These are phyloP conservation scores for Phaetusa simplex DNA, from an alignment of 2,113 vertebrate genomes.

Conservation along the genomic window DNA sequence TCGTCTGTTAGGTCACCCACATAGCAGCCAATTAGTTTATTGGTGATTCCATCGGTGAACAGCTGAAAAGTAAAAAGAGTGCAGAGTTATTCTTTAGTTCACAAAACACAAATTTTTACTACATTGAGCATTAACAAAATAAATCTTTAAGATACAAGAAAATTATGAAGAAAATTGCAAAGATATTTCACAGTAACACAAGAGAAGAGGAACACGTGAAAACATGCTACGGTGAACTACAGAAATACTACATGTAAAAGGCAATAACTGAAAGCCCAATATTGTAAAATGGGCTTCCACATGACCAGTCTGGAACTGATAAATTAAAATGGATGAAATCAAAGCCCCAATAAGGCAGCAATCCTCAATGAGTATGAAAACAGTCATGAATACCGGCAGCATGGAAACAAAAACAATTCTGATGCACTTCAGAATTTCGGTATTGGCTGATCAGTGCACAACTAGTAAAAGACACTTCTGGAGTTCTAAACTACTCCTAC, in stretches of 20 bases:
- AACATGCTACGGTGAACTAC: background rate
- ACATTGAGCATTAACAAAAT: background rate
- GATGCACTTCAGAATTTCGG: background rate
- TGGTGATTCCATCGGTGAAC: slow-evolving; percentile 97
- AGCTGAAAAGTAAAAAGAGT: slow-evolving; percentile 70
- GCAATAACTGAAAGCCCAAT: background rate
- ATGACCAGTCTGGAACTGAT: background rate
- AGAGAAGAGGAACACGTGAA: background rate
- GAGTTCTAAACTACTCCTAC: background rate
- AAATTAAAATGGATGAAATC: background rate
- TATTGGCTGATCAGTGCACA: background rate
- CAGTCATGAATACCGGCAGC: background rate
- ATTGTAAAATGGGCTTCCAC: background rate
- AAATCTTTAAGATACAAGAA: background rate
- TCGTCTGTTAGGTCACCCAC: slow-evolving; percentile 84
- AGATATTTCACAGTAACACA: background rate
- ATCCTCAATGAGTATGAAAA: background rate
- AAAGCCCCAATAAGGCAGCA: background rate
- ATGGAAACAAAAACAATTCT: background rate
- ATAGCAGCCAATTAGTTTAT: slow-evolving; percentile 94
- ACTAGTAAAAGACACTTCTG: background rate
- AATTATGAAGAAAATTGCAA: fast-evolving
- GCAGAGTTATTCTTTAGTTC: background rate
- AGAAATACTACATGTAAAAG: background rate
- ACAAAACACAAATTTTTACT: background rate